Evolutionary conservation across 2,888 invertebrate species (phyloP).

Genomic region (Vannuccia rotundouncinata): DNA sequence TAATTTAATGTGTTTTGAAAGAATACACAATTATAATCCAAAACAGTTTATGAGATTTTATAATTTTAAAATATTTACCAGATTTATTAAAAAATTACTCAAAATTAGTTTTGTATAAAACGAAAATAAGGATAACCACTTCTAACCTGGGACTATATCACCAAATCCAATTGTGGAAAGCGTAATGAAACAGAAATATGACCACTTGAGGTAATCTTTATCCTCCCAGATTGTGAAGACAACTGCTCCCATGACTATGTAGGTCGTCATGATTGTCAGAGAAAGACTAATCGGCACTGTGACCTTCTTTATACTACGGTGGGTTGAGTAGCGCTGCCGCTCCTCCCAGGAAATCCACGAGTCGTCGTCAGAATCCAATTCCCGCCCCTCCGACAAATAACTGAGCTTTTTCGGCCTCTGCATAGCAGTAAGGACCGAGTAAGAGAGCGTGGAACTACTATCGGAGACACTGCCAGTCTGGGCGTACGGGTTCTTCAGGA

Average conservation of each 20-base stretch:
- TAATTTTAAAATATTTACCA: no score
- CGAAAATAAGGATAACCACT: no score
- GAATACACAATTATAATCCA: no score
- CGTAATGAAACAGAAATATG: conserved; percentile 40
- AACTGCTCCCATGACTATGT: conserved; percentile 37
- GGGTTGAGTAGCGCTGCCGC: not conserved
- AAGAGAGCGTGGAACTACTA: not conserved
- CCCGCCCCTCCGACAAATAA: not conserved
- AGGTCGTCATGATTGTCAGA: conserved; percentile 33
- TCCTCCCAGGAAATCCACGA: not conserved
- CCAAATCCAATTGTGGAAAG: conserved; percentile 40
- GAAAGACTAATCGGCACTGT: conserved; percentile 40
- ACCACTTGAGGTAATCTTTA: conserved; percentile 39
- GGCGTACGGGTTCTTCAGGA: not conserved
- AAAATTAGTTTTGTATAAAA: no score
- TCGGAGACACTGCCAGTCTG: not conserved
- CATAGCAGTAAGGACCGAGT: not conserved
- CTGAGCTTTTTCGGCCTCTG: not conserved
- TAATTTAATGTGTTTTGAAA: no score
- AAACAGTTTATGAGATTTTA: no score
- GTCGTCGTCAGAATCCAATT: not conserved
- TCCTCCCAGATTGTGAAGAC: conserved; percentile 39
- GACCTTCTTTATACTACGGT: conserved; percentile 31
- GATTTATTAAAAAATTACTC: no score
- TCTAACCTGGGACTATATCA: conserved; percentile 40